A percentile compares a stretch with the other conserved stretches of the same genome.
These are phyloP conservation scores for Megaleporinus macrocephalus DNA, from an alignment of 2,113 vertebrate genomes.

Conservation along the genomic window DNA sequence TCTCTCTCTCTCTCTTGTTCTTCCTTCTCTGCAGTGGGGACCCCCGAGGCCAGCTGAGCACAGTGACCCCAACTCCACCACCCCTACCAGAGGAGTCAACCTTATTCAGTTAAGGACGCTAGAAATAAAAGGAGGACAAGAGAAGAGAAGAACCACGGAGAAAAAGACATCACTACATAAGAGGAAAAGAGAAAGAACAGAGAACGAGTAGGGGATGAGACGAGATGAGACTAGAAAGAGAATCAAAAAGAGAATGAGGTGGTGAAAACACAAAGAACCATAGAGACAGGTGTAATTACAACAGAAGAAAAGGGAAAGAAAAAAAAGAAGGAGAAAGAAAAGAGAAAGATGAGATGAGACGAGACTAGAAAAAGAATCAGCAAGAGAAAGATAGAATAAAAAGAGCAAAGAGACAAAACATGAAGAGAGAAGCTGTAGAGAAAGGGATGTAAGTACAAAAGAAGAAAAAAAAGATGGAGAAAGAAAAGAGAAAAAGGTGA, in stretches of 20 bases:
- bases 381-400: no score
- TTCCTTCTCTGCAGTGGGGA: not conserved
- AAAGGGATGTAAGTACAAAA: not conserved
- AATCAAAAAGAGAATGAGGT: not conserved
- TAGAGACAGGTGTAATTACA: no score
- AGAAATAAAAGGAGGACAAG: not conserved
- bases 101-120: not conserved
- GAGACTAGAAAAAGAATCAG: no score
- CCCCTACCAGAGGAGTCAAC: not conserved
- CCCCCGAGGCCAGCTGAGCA: conserved; percentile 49
- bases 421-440: not conserved
- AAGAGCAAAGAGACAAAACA: no score
- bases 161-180: no score
- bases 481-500: no score
- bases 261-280: not conserved
- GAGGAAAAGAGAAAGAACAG: no score
- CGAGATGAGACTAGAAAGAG: not conserved
- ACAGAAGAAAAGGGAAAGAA: no score
- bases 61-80: conserved; percentile 13
- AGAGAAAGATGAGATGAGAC: no score
- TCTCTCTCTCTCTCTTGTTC: not conserved
- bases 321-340: no score
- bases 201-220: not conserved
- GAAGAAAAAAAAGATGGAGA: no score
- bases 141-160: not conserved